Percentiles rank a stretch among this genome's conserved stretches.
Conservation (phyloP, 2,113 vertebrate genomes). For the Muscicapa adusta region DNA sequence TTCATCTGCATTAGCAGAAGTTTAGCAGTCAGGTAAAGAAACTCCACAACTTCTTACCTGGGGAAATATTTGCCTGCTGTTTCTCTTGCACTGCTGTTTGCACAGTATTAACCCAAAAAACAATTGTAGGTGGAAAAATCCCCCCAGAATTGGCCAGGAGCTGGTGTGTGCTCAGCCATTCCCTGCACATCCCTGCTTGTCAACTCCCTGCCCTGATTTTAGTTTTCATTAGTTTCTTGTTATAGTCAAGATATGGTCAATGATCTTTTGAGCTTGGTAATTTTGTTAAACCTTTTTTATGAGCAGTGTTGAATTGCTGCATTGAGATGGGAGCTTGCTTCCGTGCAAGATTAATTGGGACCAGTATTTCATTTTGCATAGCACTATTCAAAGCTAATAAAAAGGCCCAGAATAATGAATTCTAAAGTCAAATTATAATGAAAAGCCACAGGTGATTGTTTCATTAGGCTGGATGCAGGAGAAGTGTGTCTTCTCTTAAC, state of each 20-base stretch:
- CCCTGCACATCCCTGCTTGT: neutral
- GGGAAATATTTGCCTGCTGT: neutral
- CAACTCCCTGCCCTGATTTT: neutral
- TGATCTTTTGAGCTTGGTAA: constrained; percentile 34
- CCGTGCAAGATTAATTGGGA: neutral
- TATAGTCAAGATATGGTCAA: neutral
- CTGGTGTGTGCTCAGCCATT: neutral
- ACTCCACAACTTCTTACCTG: neutral
- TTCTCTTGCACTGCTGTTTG: neutral
- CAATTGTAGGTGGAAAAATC: neutral
- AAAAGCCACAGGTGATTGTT: constrained; percentile 29
- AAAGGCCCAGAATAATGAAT: constrained; percentile 16
- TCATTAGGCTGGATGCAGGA: neutral
- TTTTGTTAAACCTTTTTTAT: constrained; percentile 40
- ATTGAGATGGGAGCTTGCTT: neutral
- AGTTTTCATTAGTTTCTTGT: constrained; percentile 37
- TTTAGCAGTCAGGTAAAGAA: neutral
- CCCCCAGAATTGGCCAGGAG: neutral
- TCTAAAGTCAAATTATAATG: neutral
- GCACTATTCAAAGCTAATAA: neutral
- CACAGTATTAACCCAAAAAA: neutral
- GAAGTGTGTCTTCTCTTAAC: neutral
- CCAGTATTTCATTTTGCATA: constrained; percentile 15
- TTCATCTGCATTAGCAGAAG: neutral
- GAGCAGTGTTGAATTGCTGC: neutral